Base-by-base conservation (phyloP, 2,888 invertebrate species). In the Thymelicus lineola region DNA sequence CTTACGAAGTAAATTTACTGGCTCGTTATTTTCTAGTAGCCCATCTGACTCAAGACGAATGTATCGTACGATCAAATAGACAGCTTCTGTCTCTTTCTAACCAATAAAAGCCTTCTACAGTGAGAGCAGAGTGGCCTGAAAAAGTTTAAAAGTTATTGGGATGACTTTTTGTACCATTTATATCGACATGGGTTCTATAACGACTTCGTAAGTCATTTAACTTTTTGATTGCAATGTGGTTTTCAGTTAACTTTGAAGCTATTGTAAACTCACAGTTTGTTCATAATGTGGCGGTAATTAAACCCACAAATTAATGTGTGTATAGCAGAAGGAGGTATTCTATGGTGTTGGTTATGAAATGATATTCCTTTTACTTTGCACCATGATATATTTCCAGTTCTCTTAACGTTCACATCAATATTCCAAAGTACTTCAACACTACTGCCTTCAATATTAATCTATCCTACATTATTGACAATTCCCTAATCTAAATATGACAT, bases 11-110 rank as follows among this genome's bases (percentile, higher is more conserved):
- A 79, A 79, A 79, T 80, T 79, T 78, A 79, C 76, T 74, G 72
- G 75, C 75, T 79, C 80, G 77, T 82, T 81, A 82, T 81, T 82
- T 81, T 79, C 79, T 77, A 79, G 79, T 77, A 77, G 79, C 77
- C 79, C 74, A 72, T 76, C 74, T 74, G 74, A 75, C 77, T 78
- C 75, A 72, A 77, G 74, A 75, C 74, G 72, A 78, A 80, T 80
- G 78, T 79, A 81, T 79, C 66, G 74, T 73, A 74, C 72, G 67
- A 72, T 71, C 65, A 72, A 72, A 73, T 71, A 68, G 72, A 73
- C 67, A 48, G 45, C 50, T 12, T 68, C 60, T 53, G 68, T 68
- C 45, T 61, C 46, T 61, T 65, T 73, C 63, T 45, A 42, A 61
- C 68, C 61, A 66, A 55, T 42, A 38, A 48, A 46, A 28, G 28